These are phyloP conservation scores for Hippocampus mohnikei DNA, from an alignment of 2,113 vertebrate species.

Conservation along the genomic window DNA sequence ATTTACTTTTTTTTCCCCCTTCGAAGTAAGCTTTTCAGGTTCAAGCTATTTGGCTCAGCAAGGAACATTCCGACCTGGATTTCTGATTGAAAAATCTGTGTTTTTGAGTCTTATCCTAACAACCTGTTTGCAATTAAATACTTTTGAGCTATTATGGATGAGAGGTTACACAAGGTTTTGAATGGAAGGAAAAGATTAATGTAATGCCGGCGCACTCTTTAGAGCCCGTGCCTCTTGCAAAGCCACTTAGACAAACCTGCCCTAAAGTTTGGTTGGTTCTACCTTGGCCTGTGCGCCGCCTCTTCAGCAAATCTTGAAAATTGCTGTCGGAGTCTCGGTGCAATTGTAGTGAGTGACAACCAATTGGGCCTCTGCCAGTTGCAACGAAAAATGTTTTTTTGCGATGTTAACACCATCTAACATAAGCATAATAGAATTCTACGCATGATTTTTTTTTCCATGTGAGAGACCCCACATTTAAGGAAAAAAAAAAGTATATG, in stretches of 20 bases:
- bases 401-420: background rate
- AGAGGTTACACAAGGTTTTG: constrained; percentile 1
- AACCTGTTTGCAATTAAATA: background rate
- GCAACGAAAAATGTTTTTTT: background rate
- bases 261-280: background rate
- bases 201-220: background rate
- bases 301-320: background rate
- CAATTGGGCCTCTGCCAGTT: background rate
- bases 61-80: background rate
- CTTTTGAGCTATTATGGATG: background rate
- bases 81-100: constrained; percentile 21
- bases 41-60: constrained; percentile 29
- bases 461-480: too few species aligned
- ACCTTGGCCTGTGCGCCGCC: background rate
- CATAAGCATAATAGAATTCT: background rate
- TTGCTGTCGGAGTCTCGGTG: background rate
- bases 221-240: background rate
- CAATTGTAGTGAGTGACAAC: background rate
- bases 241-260: constrained; percentile 1
- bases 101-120: constrained; percentile 9
- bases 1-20: constrained; percentile 31
- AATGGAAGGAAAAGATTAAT: background rate
- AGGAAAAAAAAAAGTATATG: too few species aligned
- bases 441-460: too few species aligned
- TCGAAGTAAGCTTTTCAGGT: constrained; percentile 33